Evolutionary conservation across 2,113 vertebrate genomes (phyloP).

Genomic region (Cephalopholis sonnerati): DNA sequence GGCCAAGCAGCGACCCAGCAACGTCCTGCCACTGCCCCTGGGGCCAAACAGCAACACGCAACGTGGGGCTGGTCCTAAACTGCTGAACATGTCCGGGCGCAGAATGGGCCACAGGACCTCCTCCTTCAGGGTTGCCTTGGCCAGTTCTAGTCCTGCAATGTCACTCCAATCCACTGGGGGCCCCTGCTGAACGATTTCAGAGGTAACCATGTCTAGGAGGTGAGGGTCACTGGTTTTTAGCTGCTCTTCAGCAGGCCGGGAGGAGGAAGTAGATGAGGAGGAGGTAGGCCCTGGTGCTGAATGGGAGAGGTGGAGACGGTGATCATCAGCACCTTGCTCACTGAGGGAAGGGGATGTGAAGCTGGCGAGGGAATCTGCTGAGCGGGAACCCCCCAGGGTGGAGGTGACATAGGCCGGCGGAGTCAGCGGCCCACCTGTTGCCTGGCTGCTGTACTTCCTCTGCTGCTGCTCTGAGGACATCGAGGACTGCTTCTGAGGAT

Average conservation of each 20-base stretch:
- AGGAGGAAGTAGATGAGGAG: conserved; percentile 88
- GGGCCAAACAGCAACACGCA: conserved; percentile 96
- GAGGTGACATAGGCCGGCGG: conserved; percentile 93
- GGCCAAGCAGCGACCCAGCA: conserved; percentile 94
- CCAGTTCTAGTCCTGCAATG: conserved; percentile 94
- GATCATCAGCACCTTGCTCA: conserved; percentile 90
- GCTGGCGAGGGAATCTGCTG: conserved; percentile 91
- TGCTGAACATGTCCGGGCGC: conserved; percentile 94
- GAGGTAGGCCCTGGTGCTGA: conserved; percentile 89
- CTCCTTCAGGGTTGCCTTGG: conserved; percentile 94
- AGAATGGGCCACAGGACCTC: conserved; percentile 97
- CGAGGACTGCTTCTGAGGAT: conserved; percentile 94
- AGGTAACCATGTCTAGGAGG: conserved; percentile 96
- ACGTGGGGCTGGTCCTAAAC: conserved; percentile 84
- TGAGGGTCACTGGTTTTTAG: conserved; percentile 94
- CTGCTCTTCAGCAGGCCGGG: conserved; percentile 93
- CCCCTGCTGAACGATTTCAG: conserved; percentile 94
- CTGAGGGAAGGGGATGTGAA: conserved; percentile 92
- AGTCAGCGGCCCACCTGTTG: conserved; percentile 89
- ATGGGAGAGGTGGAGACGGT: conserved; percentile 92
- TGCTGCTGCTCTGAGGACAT: conserved; percentile 93
- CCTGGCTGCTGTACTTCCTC: conserved; percentile 94
- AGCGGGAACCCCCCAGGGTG: conserved; percentile 88
- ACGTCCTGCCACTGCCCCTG: conserved; percentile 94
- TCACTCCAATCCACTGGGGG: conserved; percentile 95